Evolutionary conservation across 1,140 invertebrate genomes (phyloP), one percentile per base, ranked within the genome.

Genomic region (Drosophila sucinea): DNA sequence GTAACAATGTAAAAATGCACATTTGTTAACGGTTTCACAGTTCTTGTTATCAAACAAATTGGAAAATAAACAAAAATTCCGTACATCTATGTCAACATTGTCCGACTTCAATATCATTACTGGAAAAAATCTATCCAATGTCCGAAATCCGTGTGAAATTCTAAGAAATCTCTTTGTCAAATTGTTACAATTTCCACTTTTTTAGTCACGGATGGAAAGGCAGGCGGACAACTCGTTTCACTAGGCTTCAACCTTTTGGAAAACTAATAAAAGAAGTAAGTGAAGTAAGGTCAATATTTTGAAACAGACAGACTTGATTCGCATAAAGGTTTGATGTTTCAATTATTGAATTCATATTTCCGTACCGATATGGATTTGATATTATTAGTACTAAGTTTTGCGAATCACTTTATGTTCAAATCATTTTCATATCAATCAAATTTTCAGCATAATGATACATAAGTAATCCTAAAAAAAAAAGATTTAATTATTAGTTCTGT

Each of bases 21-120:
- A 47, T 47, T 47, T 47, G 44, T 47, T 47, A 47, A 47, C 44
- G 44, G 23, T 47, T 47, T 47, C 44, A 25, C 44, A 47, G 44
- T 47, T 47, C 4, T 47, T 47, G 44, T 47, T 47, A 47, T 47
- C 44, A 47, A 47, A 25, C 6, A 23, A 44, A 44, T n/a, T 0
- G 3, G 0, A 17, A 44, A 41, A 3, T 17, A 3, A 41, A 17
- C 40, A 3, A 17, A 41, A 41, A 41, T 41, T 17, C 4, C n/a
- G 1, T 41, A 41, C n/a, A 41, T 41, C 1, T 11, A 38, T 4
- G 32, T 33, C 32, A 10, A 11, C 35, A 11, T 11, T 38, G 35
- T 38, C 1, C 35, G 35, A 38, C 8, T 11, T 10, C 11, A 1
- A 11, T 38, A 38, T 38, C 35, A 6, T 40, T 41, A n/a, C 8